A percentile compares a stretch with the other conserved stretches of the same genome.
Conservation (phyloP, 2,113 vertebrate genomes). For the Corythaeola cristata region DNA sequence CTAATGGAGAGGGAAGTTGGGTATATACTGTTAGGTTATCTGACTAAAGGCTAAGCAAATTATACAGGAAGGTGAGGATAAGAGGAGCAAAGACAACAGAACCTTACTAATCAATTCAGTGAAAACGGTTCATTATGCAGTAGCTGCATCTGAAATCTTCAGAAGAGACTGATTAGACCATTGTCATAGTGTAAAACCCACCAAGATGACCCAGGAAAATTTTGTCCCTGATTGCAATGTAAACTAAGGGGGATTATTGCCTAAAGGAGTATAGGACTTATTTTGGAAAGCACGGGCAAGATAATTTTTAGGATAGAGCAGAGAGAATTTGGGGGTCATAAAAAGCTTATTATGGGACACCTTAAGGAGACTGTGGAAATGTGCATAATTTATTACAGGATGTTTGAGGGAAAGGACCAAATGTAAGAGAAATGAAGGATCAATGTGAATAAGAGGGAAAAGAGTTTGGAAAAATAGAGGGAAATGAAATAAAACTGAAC, state of each 20-base stretch:
- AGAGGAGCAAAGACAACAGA: neutral
- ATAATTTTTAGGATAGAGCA: neutral
- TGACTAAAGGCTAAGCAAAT: neutral
- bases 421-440: neutral
- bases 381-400: neutral
- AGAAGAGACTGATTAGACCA: neutral
- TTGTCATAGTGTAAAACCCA: neutral
- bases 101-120: neutral
- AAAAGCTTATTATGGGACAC: neutral
- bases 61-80: neutral
- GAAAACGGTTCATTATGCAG: neutral
- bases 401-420: neutral
- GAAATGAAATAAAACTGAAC: neutral
- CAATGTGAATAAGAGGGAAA: neutral
- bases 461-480: neutral
- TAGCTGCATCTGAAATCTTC: neutral
- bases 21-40: neutral
- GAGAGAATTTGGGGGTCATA: neutral
- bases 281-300: neutral
- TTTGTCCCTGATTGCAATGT: neutral
- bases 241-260: neutral
- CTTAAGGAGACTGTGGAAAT: neutral
- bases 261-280: neutral
- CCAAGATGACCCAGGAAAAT: neutral
- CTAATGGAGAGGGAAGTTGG: neutral